Percentiles rank a stretch among this genome's conserved stretches.
Conservation (phyloP, 92 coral and sea anemone genomes). For the Isaurus tuberculatus region DNA sequence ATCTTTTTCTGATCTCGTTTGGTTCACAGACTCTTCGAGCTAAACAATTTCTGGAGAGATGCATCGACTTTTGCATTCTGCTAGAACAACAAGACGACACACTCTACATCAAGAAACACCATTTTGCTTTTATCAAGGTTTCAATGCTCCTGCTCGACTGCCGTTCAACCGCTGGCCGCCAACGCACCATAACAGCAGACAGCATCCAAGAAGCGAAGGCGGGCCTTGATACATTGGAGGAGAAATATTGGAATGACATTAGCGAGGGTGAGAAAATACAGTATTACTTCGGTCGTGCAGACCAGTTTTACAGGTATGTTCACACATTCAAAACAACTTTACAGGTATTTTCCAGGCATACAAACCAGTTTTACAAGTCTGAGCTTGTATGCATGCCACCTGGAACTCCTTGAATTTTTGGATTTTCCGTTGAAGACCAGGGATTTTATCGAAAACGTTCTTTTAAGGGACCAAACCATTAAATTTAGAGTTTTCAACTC, state of each 20-base stretch:
- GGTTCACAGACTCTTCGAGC: slow-evolving; percentile 34
- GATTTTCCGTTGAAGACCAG: no score
- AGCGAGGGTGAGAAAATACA: slow-evolving; percentile 59
- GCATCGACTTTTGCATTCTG: slow-evolving; percentile 59
- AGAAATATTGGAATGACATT: slow-evolving; percentile 60
- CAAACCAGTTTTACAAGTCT: no score
- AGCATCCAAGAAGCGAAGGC: slow-evolving; percentile 59
- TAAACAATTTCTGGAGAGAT: slow-evolving; percentile 52
- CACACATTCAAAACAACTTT: neutral
- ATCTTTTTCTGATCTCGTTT: neutral
- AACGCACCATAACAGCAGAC: slow-evolving; percentile 55
- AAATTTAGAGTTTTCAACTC: no score
- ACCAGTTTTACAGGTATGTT: slow-evolving; percentile 59
- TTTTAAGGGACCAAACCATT: no score
- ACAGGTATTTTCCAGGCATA: neutral
- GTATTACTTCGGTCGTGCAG: slow-evolving; percentile 63
- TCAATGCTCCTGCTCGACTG: slow-evolving; percentile 77
- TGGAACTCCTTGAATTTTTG: no score
- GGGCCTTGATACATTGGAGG: slow-evolving; percentile 58
- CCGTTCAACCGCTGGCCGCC: slow-evolving; percentile 75
- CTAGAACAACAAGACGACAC: slow-evolving; percentile 50
- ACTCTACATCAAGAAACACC: slow-evolving; percentile 77
- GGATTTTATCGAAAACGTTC: no score
- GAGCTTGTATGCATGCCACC: no score
- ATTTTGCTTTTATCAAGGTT: slow-evolving; percentile 74